Conservation (phyloP, 2,797 vertebrate genomes). For the Intellagama lesueurii region DNA sequence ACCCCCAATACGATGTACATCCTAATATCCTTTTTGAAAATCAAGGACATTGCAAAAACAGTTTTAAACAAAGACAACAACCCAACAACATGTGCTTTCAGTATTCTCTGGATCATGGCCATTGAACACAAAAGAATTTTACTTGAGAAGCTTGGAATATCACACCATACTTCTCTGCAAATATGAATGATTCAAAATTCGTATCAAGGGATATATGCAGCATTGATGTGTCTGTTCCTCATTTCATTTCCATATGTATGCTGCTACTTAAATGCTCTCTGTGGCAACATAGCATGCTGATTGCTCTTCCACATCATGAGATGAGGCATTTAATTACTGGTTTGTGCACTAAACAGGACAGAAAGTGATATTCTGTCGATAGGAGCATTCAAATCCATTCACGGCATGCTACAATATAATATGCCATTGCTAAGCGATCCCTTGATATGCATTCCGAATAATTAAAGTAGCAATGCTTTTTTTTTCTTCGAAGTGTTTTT, state of each 20-base stretch:
- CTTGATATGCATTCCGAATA: slow-evolving; percentile 22
- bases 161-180: background rate
- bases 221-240: slow-evolving; percentile 30
- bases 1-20: background rate
- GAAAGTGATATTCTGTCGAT: slow-evolving; percentile 29
- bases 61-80: background rate
- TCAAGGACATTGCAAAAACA: background rate
- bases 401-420: slow-evolving; percentile 7
- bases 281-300: slow-evolving; percentile 15
- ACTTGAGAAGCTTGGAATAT: background rate
- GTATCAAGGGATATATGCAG: slow-evolving; percentile 21
- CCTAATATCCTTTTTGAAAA: background rate
- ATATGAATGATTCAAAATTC: slow-evolving; percentile 38
- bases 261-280: background rate
- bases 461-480: slow-evolving; percentile 22
- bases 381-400: slow-evolving; percentile 2
- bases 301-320: slow-evolving; percentile 48
- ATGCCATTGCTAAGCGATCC: slow-evolving; percentile 29
- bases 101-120: background rate
- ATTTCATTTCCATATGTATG: slow-evolving; percentile 51
- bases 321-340: slow-evolving; percentile 47
- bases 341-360: slow-evolving; percentile 31
- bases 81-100: background rate
- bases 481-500: background rate
- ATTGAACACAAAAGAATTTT: background rate